These are phyloP conservation scores for Trematomus bernacchii DNA, from an alignment of 2,797 vertebrate species.

Conservation along the genomic window DNA sequence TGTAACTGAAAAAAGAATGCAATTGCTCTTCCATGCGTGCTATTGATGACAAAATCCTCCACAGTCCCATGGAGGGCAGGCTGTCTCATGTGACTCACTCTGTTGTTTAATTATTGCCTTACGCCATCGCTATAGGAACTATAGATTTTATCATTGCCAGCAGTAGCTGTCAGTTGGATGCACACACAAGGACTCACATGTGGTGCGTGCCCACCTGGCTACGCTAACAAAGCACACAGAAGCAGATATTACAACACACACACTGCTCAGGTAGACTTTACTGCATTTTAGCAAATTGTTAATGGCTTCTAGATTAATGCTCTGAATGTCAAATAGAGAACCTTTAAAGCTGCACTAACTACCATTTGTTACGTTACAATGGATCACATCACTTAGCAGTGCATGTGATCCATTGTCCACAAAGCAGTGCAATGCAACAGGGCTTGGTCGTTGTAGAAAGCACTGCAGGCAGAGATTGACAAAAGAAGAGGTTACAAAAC, in stretches of 20 bases:
- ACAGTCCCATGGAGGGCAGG: slow-evolving; percentile 72
- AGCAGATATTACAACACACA: too few relatives aligned
- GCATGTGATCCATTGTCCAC: too few relatives aligned
- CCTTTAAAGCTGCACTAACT: neutral
- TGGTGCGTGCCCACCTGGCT: too few relatives aligned
- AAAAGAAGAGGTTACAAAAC: neutral
- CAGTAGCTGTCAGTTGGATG: too few relatives aligned
- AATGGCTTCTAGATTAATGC: too few relatives aligned
- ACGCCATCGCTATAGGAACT: slow-evolving; percentile 66
- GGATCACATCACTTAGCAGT: neutral
- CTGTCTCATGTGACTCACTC: slow-evolving; percentile 76
- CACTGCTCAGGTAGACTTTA: too few relatives aligned
- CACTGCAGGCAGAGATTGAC: neutral
- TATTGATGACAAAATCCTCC: slow-evolving; percentile 76
- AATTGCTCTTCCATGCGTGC: slow-evolving; percentile 74
- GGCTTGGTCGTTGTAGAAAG: too few relatives aligned
- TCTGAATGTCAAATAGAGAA: too few relatives aligned
- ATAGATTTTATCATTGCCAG: slow-evolving; percentile 54
- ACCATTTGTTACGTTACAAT: neutral
- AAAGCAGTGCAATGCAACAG: too few relatives aligned
- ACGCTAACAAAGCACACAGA: too few relatives aligned
- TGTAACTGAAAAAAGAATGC: slow-evolving; percentile 76
- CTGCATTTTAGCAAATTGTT: too few relatives aligned
- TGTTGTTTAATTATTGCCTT: slow-evolving; percentile 79
- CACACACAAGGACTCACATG: too few relatives aligned